Conservation (phyloP, 2,113 vertebrate species). For the Elephas maximus region DNA sequence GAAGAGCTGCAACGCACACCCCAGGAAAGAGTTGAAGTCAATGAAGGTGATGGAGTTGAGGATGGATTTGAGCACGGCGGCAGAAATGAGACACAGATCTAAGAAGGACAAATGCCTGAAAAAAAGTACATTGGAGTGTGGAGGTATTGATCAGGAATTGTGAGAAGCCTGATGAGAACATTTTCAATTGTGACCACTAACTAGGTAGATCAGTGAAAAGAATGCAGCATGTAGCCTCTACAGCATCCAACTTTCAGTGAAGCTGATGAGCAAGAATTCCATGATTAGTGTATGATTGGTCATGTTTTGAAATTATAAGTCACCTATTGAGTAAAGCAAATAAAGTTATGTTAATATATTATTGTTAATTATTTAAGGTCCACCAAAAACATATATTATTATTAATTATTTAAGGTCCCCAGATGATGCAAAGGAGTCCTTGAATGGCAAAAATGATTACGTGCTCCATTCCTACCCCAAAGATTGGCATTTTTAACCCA, state of each 20-base stretch:
- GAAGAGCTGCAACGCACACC: conserved; percentile 51
- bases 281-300: conserved; percentile 7
- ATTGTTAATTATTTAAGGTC: not conserved
- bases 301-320: not conserved
- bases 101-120: conserved; percentile 62
- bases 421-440: not conserved
- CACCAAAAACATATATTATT: too few relatives aligned
- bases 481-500: too few relatives aligned
- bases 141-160: not conserved
- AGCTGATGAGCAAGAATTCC: conserved; percentile 58
- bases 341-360: not conserved
- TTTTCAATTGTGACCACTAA: conserved; percentile 27
- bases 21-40: conserved; percentile 26
- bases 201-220: conserved; percentile 52
- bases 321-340: not conserved
- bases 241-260: not conserved
- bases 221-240: not conserved
- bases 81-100: conserved; percentile 69
- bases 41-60: not conserved
- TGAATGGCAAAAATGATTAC: not conserved
- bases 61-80: conserved; percentile 63
- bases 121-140: conserved; percentile 75
- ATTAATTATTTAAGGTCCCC: not conserved
- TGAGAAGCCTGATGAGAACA: conserved; percentile 35
- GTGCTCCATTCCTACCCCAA: too few relatives aligned